Evolutionary conservation across 2,888 invertebrate species (phyloP).

Genomic region (Eupeodes latifasciatus): DNA sequence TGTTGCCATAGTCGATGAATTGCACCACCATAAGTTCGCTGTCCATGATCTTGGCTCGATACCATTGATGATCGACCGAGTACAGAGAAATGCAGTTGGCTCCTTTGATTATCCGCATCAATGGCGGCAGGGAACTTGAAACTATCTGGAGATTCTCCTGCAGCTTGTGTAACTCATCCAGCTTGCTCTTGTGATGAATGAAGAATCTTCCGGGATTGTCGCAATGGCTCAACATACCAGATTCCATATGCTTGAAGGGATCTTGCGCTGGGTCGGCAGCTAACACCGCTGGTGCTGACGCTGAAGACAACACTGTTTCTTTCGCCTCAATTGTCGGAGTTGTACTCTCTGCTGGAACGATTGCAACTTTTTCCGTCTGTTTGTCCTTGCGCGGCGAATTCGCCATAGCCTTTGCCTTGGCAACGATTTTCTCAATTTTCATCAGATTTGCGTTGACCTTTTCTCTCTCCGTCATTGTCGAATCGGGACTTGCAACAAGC

Average conservation of each 20-base stretch:
- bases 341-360: slow-evolving; percentile 7
- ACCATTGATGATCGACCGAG: slow-evolving; percentile 93
- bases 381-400: slow-evolving; percentile 77
- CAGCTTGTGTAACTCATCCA: slow-evolving; percentile 86
- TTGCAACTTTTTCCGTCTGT: slow-evolving; percentile 41
- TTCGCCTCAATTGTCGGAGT: background rate
- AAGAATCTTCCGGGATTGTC: slow-evolving; percentile 91
- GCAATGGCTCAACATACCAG: slow-evolving; percentile 88
- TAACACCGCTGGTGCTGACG: slow-evolving; percentile 76
- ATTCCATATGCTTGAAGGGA: slow-evolving; percentile 82
- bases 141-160: slow-evolving; percentile 88
- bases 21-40: slow-evolving; percentile 90
- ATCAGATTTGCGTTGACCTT: slow-evolving; percentile 41
- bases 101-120: slow-evolving; percentile 85
- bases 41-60: slow-evolving; percentile 94
- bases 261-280: slow-evolving; percentile 76
- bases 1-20: slow-evolving; percentile 92
- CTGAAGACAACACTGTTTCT: slow-evolving; percentile 60
- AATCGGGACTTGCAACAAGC: slow-evolving; percentile 15
- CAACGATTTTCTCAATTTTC: slow-evolving; percentile 40
- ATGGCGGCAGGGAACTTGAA: slow-evolving; percentile 85
- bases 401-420: slow-evolving; percentile 42
- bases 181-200: slow-evolving; percentile 87
- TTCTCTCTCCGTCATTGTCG: slow-evolving; percentile 42
- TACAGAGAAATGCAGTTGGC: slow-evolving; percentile 91